A percentile compares a stretch with the other conserved stretches of the same genome.
These are phyloP conservation scores for Pachliopta kotzebuea DNA, from an alignment of 2,888 invertebrate species.

Conservation along the genomic window DNA sequence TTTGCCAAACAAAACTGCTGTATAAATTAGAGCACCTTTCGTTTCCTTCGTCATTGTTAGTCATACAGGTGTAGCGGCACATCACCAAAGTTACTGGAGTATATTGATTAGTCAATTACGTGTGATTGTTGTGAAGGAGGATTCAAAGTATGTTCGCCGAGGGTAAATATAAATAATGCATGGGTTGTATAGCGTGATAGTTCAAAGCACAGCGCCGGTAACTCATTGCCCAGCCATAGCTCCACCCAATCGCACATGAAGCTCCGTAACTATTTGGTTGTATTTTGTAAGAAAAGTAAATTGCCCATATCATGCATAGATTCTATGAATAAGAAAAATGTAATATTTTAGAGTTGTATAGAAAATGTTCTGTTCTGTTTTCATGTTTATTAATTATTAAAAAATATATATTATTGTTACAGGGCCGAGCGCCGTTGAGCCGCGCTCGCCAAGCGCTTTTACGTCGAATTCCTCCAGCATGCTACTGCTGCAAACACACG, in stretches of 20 bases:
- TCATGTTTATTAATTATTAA: constrained; percentile 1
- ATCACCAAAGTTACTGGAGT: constrained; percentile 43
- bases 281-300: constrained; percentile 28
- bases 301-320: constrained; percentile 7
- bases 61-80: constrained; percentile 52
- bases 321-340: constrained; percentile 24
- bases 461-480: constrained; percentile 88
- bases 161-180: constrained; percentile 81
- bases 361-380: not conserved
- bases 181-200: constrained; percentile 82
- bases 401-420: constrained; percentile 48
- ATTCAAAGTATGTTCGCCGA: constrained; percentile 79
- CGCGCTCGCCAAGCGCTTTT: constrained; percentile 80
- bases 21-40: constrained; percentile 73
- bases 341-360: constrained; percentile 22
- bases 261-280: constrained; percentile 42
- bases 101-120: constrained; percentile 70
- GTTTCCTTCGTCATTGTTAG: constrained; percentile 57
- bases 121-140: constrained; percentile 67
- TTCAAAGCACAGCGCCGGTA: constrained; percentile 70
- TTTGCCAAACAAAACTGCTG: constrained; percentile 67
- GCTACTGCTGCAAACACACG: constrained; percentile 96
- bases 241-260: constrained; percentile 53
- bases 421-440: constrained; percentile 79
- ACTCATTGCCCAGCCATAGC: constrained; percentile 51